Evolutionary conservation across 2,888 invertebrate genomes (phyloP).

Genomic region (Dasypolia templi): DNA sequence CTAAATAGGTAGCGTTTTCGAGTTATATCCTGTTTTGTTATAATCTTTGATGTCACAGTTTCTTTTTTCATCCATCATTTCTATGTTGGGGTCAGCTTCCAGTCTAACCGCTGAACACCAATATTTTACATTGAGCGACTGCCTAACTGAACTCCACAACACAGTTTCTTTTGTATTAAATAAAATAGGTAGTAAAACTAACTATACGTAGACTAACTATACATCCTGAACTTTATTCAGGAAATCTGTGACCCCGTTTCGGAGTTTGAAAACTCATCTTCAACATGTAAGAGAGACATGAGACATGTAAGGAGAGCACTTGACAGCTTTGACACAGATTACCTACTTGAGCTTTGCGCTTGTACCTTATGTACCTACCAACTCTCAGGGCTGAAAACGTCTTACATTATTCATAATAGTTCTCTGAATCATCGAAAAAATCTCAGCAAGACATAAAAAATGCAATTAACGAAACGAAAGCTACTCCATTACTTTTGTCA

Average conservation of each 20-base stretch:
- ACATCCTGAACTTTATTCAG: background rate
- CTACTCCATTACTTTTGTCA: slow-evolving; percentile 26
- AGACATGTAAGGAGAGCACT: too few species aligned
- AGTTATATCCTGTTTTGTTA: slow-evolving; percentile 22
- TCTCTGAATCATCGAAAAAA: slow-evolving; percentile 41
- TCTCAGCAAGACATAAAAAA: slow-evolving; percentile 26
- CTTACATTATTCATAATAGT: slow-evolving; percentile 11
- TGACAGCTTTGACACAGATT: background rate
- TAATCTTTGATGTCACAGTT: slow-evolving; percentile 4
- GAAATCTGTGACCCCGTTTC: background rate
- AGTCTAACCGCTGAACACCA: background rate
- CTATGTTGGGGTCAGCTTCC: background rate
- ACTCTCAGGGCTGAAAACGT: background rate
- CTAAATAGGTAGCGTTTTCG: slow-evolving; percentile 31
- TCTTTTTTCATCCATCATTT: background rate
- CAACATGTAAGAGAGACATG: too few species aligned
- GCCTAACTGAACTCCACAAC: background rate
- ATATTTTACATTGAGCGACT: background rate
- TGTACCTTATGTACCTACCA: too few species aligned
- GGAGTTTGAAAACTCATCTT: background rate
- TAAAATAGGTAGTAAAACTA: background rate
- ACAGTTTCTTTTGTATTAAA: background rate
- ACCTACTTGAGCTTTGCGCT: too few species aligned
- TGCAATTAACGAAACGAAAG: slow-evolving; percentile 32
- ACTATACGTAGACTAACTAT: background rate